Base-by-base conservation (phyloP, 2,113 vertebrate species). In the Picathartes gymnocephalus region DNA sequence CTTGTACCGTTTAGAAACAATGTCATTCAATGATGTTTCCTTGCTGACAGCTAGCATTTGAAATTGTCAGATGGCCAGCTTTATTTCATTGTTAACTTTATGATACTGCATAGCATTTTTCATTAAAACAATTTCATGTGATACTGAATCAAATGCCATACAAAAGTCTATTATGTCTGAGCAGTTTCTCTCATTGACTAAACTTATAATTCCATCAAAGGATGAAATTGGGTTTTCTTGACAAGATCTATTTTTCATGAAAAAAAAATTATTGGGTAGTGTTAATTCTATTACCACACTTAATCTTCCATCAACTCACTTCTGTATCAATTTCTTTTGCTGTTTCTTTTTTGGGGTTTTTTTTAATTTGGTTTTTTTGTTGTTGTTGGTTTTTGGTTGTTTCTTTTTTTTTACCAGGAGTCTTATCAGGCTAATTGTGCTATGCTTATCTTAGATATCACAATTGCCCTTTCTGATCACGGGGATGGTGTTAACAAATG, bases 201-300 rank as follows among this genome's bases (percentile, higher is more conserved):
- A 94, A 93, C 8, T 77, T 90, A 82, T 62, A 81, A 93, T 82
- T 81, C 80, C 74, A 89, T 89, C 91, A 95, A 85, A 90, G 69
- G 64, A 90, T 66, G 21, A 95, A 96, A 95, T 93, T 87, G 37
- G 45, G 15, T 80, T 96, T 95, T 66, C 33, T 80, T 83, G 90
- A 90, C 84, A 97, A 90, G 81, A 82, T 85, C 74, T 86, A 58
- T 82, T 80, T 95, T 82, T 73, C 23, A 50, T 62, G 6, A 37
- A 81, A 84, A 54, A 54, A 39, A 62, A 50, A 35, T 23, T 11
- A 89, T 37, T 20, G 18, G 35, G 15, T 91, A 23, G 13, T 47
- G 79, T 90, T 95, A 92, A 95, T 93, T 90, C 54, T 73, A 79
- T 90, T 93, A 72, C 84, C 61, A 85, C 2, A 2, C 50, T 85